phyloP scores from a whole-genome alignment of 23 tunicate genomes.

The Oikopleura vanhoeffeni region DNA sequence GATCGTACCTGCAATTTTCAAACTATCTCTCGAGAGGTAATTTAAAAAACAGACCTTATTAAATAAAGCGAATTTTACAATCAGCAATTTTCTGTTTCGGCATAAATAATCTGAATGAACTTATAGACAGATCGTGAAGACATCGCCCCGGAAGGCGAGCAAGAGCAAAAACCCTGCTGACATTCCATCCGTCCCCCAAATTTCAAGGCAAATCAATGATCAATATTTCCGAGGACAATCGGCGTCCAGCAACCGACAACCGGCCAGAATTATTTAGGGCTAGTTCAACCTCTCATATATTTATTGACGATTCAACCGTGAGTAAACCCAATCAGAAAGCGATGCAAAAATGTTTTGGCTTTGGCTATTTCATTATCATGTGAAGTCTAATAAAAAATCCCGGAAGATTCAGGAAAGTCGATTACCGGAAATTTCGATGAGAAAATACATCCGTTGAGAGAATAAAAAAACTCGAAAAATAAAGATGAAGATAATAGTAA shows the following conservation, averaged over 20 bases:
- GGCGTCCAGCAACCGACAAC: not conserved
- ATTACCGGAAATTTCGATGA: conserved; percentile 75
- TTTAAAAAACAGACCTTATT: too few relatives aligned
- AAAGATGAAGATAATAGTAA: not conserved
- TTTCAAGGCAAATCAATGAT: not conserved
- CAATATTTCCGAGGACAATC: not conserved
- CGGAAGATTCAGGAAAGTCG: conserved; percentile 21
- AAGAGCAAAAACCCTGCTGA: not conserved
- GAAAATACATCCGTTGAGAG: conserved; percentile 40
- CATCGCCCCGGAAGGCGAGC: not conserved
- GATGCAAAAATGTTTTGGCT: not conserved
- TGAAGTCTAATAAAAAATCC: conserved; percentile 29
- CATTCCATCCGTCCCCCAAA: not conserved
- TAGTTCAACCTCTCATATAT: conserved; percentile 65
- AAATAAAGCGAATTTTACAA: too few relatives aligned
- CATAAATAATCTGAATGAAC: too few relatives aligned
- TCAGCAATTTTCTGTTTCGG: too few relatives aligned
- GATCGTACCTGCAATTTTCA: too few relatives aligned
- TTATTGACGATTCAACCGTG: conserved; percentile 77
- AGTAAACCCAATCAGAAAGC: conserved; percentile 74
- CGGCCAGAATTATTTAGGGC: conserved; percentile 36
- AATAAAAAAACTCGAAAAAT: conserved; percentile 22
- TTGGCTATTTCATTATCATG: conserved; percentile 61
- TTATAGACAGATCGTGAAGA: not conserved
- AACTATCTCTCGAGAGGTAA: too few relatives aligned